Evolutionary conservation across 2,888 invertebrate species (phyloP).

Genomic region (Helicoverpa assulta): DNA sequence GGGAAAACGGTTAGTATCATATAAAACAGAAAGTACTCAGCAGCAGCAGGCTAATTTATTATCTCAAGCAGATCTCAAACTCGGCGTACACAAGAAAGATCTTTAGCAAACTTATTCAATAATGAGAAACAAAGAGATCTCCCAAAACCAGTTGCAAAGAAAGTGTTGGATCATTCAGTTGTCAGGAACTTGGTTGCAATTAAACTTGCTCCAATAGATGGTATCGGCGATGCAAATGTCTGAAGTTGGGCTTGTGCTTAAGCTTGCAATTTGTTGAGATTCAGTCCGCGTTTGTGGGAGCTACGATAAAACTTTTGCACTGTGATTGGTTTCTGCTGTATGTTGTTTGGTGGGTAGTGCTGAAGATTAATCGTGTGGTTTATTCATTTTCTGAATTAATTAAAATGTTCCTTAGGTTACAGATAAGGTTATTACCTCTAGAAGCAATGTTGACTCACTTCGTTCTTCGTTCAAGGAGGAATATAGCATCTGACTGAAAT

Average conservation of each 20-base stretch:
- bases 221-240: constrained; percentile 64
- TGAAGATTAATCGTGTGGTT: neutral
- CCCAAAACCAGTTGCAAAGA: constrained; percentile 29
- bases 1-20: too few relatives aligned
- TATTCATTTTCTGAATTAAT: neutral
- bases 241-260: constrained; percentile 50
- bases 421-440: too few relatives aligned
- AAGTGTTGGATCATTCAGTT: constrained; percentile 33
- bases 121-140: constrained; percentile 28
- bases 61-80: too few relatives aligned
- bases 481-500: too few relatives aligned
- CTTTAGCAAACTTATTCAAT: constrained; percentile 23
- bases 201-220: constrained; percentile 53
- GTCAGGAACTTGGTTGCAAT: constrained; percentile 50
- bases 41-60: too few relatives aligned
- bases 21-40: too few relatives aligned
- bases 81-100: neutral
- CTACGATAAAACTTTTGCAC: constrained; percentile 55
- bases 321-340: constrained; percentile 45
- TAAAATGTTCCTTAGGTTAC: too few relatives aligned
- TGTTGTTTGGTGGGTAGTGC: constrained; percentile 12
- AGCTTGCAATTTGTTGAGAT: constrained; percentile 58
- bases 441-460: too few relatives aligned
- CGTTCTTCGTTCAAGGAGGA: too few relatives aligned
- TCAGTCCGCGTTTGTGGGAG: constrained; percentile 49